Conservation (phyloP, 1,140 invertebrate species). For the Caligus rogercresseyi region DNA sequence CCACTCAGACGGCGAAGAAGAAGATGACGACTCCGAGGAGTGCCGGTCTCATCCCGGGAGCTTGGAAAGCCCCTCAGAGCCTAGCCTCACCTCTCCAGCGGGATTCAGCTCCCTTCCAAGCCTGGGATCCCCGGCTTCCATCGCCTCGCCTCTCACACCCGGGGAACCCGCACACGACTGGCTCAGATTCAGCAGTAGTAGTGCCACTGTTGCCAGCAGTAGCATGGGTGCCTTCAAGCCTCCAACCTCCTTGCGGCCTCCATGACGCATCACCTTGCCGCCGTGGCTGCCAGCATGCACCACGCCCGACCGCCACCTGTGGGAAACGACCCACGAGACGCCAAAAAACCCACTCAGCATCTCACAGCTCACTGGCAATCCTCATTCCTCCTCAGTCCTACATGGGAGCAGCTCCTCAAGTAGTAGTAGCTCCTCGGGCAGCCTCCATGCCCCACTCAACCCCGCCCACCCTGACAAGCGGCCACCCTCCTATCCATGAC, state of each 20-base stretch:
- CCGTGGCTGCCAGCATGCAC: conserved; percentile 12
- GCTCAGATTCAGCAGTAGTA: neutral
- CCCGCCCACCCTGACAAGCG: neutral
- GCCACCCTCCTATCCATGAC: neutral
- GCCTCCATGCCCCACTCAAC: neutral
- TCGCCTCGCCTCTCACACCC: conserved; percentile 17
- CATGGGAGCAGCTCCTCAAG: neutral
- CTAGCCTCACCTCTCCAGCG: conserved; percentile 10
- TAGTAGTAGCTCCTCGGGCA: neutral
- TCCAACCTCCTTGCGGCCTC: neutral
- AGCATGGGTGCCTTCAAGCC: conserved; percentile 3
- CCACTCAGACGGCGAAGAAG: conserved; percentile 7
- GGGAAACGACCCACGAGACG: conserved; percentile 69
- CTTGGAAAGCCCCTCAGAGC: conserved; percentile 4
- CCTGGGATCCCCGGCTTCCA: conserved; percentile 18
- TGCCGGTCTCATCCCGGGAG: neutral
- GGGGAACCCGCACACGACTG: neutral
- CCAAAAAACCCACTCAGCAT: conserved; percentile 76
- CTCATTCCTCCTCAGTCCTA: neutral
- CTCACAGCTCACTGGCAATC: conserved; percentile 32
- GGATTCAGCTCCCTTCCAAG: conserved; percentile 12
- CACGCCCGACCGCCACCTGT: conserved; percentile 49
- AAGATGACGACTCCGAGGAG: conserved; percentile 7
- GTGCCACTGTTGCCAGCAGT: neutral
- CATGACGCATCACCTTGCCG: neutral